Evolutionary conservation across 2,113 vertebrate species (phyloP).

Genomic region (Eurypyga helias): DNA sequence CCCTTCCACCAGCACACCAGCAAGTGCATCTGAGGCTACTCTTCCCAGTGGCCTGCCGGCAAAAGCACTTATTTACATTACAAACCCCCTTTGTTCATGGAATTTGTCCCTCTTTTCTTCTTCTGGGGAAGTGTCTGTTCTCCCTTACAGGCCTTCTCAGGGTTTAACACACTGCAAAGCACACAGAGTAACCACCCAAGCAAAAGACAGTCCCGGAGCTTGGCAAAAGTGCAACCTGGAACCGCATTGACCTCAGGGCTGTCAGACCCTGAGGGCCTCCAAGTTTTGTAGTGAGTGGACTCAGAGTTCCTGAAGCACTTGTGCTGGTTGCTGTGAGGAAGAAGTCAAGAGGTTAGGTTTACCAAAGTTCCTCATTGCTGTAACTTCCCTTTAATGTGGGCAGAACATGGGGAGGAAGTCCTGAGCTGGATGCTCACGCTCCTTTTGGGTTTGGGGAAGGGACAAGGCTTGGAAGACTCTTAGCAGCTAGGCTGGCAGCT

Average conservation of each 20-base stretch:
- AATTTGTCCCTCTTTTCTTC: background rate
- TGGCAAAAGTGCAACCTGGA: background rate
- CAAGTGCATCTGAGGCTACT: background rate
- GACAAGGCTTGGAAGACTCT: background rate
- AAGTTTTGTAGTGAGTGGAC: background rate
- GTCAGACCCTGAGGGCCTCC: background rate
- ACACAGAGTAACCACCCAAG: background rate
- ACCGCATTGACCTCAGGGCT: background rate
- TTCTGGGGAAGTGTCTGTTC: background rate
- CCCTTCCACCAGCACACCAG: background rate
- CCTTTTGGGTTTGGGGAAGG: background rate
- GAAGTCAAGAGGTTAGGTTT: background rate
- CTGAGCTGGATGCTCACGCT: rapidly evolving
- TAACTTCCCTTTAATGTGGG: background rate
- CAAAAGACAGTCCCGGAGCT: background rate
- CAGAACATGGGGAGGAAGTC: background rate
- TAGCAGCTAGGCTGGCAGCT: background rate
- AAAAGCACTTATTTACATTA: background rate
- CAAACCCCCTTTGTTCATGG: background rate
- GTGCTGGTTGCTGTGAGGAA: background rate
- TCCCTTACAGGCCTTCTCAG: background rate
- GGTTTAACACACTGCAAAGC: background rate
- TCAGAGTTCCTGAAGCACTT: background rate
- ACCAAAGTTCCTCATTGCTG: background rate
- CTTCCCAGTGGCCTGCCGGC: background rate